phyloP scores from a whole-genome alignment of 1,140 invertebrate species.

The Sesamia nonagrioides region DNA sequence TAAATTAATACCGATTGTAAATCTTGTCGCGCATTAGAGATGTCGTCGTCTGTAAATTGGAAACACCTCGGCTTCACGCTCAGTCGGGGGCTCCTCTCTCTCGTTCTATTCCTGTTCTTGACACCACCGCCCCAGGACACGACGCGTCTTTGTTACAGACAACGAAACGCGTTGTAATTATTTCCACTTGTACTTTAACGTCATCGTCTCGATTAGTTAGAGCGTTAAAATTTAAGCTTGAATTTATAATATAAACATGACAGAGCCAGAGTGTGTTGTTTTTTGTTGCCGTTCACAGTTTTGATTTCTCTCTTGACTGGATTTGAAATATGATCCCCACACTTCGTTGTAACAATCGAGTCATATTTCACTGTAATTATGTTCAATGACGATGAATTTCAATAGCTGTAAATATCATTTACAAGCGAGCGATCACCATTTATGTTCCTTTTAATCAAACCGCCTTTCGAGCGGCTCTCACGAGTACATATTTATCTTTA shows the following conservation, averaged over 20 bases:
- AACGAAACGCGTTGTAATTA: constrained; percentile 77
- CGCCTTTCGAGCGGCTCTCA: constrained; percentile 62
- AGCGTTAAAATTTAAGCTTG: constrained; percentile 31
- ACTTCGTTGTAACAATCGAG: constrained; percentile 32
- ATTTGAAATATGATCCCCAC: constrained; percentile 39
- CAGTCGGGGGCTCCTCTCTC: constrained; percentile 57
- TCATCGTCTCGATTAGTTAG: constrained; percentile 66
- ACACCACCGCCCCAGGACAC: constrained; percentile 69
- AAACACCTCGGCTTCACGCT: constrained; percentile 72
- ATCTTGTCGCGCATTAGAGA: constrained; percentile 72
- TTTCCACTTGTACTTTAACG: constrained; percentile 74
- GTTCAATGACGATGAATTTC: constrained; percentile 57
- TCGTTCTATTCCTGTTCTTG: constrained; percentile 80
- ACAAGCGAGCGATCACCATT: constrained; percentile 54
- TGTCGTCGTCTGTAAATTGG: constrained; percentile 74
- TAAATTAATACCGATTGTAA: constrained; percentile 80
- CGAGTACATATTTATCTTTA: constrained; percentile 70
- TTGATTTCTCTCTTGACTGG: constrained; percentile 36
- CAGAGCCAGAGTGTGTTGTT: constrained; percentile 41
- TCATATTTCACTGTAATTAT: constrained; percentile 54
- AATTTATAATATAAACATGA: constrained; percentile 36
- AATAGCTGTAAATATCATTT: constrained; percentile 62
- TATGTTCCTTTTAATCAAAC: constrained; percentile 66
- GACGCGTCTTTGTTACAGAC: constrained; percentile 73
- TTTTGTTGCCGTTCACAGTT: constrained; percentile 27